Conservation (phyloP, 2,888 invertebrate genomes). For the Dicranocentrus wangi region DNA sequence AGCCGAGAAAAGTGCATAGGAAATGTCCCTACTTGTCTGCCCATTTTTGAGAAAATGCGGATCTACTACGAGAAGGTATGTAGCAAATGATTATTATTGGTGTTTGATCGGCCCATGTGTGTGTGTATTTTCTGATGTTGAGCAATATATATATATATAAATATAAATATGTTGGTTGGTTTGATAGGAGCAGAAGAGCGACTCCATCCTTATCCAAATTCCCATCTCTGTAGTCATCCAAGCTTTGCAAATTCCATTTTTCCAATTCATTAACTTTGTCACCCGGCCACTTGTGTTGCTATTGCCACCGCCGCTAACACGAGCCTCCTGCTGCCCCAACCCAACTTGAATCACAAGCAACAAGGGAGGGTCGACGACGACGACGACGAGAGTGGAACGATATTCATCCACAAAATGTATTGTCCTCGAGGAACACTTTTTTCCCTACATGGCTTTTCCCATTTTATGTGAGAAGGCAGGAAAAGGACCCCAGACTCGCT, state of each 20-base stretch:
- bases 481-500: too few relatives aligned
- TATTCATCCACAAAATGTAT: too few relatives aligned
- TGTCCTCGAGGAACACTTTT: too few relatives aligned
- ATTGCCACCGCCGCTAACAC: slow-evolving; percentile 34
- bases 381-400: too few relatives aligned
- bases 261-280: slow-evolving; percentile 73
- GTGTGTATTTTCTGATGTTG: not conserved
- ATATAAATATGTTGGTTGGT: not conserved
- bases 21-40: too few relatives aligned
- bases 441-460: too few relatives aligned
- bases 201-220: slow-evolving; percentile 35
- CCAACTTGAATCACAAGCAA: not conserved
- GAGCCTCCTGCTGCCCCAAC: not conserved
- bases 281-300: slow-evolving; percentile 70
- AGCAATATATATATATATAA: too few relatives aligned
- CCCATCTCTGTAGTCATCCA: slow-evolving; percentile 68
- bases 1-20: too few relatives aligned
- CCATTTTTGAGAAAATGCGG: too few relatives aligned
- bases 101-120: not conserved
- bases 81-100: slow-evolving; percentile 16
- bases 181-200: not conserved
- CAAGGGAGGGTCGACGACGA: too few relatives aligned
- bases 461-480: too few relatives aligned
- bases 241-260: slow-evolving; percentile 72
- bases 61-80: too few relatives aligned